Base-by-base conservation (phyloP, 2,797 vertebrate species). In the Sebastes taczanowskii region DNA sequence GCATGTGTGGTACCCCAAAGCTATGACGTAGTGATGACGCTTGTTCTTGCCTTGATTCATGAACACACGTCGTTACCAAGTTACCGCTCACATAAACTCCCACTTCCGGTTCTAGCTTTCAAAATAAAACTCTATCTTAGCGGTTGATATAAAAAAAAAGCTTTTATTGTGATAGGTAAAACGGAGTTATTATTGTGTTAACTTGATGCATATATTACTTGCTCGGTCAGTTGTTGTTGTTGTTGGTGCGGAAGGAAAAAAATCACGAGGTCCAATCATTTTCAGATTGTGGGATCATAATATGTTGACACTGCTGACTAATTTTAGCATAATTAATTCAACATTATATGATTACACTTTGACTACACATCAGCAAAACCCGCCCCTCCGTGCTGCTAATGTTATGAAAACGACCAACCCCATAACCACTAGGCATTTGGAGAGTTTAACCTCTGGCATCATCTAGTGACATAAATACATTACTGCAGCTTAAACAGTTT, bases 51-150 rank as follows among this genome's bases (percentile, higher is more conserved):
- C 35, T 38, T 38, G 35, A 11, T 38, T 38, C 11, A 4, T 2
- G 2, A n/a, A 75, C n/a, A 30, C 0, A 2, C 46, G 7, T n/a
- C 0, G 11, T 13, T 5, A 38, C 35, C 6, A 25, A 11, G 5
- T 1, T 60, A 6, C 3, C 20, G 1, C 4, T 13, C 1, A 23
- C 6, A 0, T 0, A 3, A 14, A 8, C 1, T 0, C 0, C 0
- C 1, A 18, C 10, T 74, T 85, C 87, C 85, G 76, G 55, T 32
- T 0, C 0, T 0, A 0, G 0, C 1, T 65, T 89, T 85, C 86
- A 90, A 65, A 85, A 0, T 91, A 91, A 88, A 81, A 60, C 2
- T 2, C 1, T 2, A 3, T 11, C 4, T 2, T 0, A 11, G 10
- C 5, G 18, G 18, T 38, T 34, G 5, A 5, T 1, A 0, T 0